Percentiles rank a stretch among this genome's conserved stretches.
These are phyloP conservation scores for Pseudobourletiella spinata DNA, from an alignment of 1,140 invertebrate species.

Conservation along the genomic window DNA sequence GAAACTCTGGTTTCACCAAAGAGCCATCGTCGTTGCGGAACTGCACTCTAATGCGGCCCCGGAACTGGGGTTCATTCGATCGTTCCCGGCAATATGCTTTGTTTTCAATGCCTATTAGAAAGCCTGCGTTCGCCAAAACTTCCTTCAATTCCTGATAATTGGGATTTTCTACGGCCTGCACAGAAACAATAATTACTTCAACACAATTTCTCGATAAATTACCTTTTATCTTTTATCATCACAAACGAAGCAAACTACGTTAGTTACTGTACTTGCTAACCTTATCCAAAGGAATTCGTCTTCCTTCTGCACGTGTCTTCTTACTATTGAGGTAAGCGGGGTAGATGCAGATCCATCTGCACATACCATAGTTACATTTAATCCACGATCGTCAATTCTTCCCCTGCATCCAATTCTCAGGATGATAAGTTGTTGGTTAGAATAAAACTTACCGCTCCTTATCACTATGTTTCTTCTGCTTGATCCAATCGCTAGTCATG, in stretches of 20 bases:
- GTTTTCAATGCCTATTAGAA: slow-evolving; percentile 84
- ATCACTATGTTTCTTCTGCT: slow-evolving; percentile 58
- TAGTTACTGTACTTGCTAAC: slow-evolving; percentile 39
- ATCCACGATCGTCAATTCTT: neutral
- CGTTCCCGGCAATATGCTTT: slow-evolving; percentile 86
- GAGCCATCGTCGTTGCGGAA: slow-evolving; percentile 85
- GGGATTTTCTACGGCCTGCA: slow-evolving; percentile 81
- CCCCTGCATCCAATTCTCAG: too few relatives aligned
- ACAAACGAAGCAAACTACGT: neutral
- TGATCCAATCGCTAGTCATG: slow-evolving; percentile 18
- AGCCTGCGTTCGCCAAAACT: slow-evolving; percentile 68
- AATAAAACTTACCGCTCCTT: slow-evolving; percentile 51
- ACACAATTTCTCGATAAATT: neutral
- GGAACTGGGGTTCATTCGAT: slow-evolving; percentile 71
- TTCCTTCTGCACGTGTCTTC: slow-evolving; percentile 76
- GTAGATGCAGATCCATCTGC: slow-evolving; percentile 93
- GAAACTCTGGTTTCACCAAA: slow-evolving; percentile 61
- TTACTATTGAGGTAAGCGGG: slow-evolving; percentile 93
- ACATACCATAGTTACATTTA: neutral
- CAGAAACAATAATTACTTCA: slow-evolving; percentile 12
- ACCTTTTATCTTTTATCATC: neutral
- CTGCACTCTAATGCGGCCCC: slow-evolving; percentile 84
- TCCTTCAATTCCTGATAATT: slow-evolving; percentile 88
- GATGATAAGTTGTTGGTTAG: too few relatives aligned
- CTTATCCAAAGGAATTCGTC: slow-evolving; percentile 69